Evolutionary conservation across 2,888 invertebrate species (phyloP).

Genomic region (Limenitis camilla): DNA sequence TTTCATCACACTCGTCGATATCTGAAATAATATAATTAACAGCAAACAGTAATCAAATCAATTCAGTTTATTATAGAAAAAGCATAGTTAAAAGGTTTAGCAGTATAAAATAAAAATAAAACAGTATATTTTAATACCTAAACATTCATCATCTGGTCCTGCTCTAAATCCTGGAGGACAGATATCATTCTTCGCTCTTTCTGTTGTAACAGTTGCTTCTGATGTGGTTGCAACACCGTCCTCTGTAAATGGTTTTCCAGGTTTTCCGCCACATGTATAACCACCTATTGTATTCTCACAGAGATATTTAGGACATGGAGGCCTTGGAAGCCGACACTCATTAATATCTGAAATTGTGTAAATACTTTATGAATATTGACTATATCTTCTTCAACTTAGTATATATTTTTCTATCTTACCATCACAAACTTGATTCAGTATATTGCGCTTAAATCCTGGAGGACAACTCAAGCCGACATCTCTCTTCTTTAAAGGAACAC

Average conservation of each 20-base stretch:
- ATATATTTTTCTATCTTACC: constrained; percentile 37
- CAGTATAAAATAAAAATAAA: too few species aligned
- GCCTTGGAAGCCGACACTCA: constrained; percentile 79
- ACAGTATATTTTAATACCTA: constrained; percentile 42
- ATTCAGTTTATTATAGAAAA: constrained; percentile 22
- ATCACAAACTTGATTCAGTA: constrained; percentile 72
- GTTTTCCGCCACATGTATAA: constrained; percentile 62
- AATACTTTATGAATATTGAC: background rate
- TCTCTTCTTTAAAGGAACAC: constrained; percentile 64
- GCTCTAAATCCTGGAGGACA: constrained; percentile 75
- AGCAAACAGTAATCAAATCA: background rate
- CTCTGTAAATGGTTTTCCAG: constrained; percentile 56
- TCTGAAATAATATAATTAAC: constrained; percentile 55
- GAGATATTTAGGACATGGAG: constrained; percentile 64
- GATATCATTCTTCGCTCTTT: constrained; percentile 49
- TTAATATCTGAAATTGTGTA: constrained; percentile 79
- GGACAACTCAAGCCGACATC: constrained; percentile 65
- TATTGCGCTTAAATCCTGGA: constrained; percentile 72
- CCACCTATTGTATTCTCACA: constrained; percentile 71
- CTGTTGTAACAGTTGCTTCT: constrained; percentile 28
- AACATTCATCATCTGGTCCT: constrained; percentile 64
- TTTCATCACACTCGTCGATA: constrained; percentile 82
- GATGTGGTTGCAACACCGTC: constrained; percentile 37
- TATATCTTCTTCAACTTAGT: background rate
- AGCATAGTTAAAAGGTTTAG: too few species aligned